A percentile compares a stretch with the other conserved stretches of the same genome.
phyloP scores from a whole-genome alignment of 1,140 invertebrate species.

The Aphis gossypii region DNA sequence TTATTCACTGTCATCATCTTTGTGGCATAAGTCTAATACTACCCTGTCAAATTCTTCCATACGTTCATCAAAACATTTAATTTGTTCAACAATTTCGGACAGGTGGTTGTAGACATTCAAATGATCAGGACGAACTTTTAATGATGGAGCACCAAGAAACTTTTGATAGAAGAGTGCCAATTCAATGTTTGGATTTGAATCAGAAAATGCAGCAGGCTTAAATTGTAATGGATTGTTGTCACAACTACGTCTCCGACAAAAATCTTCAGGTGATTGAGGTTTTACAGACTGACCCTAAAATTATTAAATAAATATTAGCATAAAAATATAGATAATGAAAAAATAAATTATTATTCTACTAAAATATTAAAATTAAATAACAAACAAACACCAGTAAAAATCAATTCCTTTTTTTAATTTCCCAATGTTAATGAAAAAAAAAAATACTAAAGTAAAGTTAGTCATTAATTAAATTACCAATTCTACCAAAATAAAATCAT shows the following conservation, averaged over 20 bases:
- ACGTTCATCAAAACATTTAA: constrained; percentile 49
- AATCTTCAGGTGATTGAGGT: constrained; percentile 48
- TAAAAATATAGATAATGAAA: neutral
- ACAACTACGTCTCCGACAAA: constrained; percentile 50
- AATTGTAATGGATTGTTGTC: constrained; percentile 51
- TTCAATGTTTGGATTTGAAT: constrained; percentile 53
- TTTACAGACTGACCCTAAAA: constrained; percentile 48
- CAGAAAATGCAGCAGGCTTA: constrained; percentile 49
- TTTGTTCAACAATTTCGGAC: constrained; percentile 53
- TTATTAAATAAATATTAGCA: constrained; percentile 22
- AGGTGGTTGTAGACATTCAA: constrained; percentile 38
- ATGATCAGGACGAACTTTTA: constrained; percentile 37
- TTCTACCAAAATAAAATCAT: constrained; percentile 80
- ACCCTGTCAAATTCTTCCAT: constrained; percentile 55
- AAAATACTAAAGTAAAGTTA: constrained; percentile 52
- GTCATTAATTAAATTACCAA: constrained; percentile 68
- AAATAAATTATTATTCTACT: neutral
- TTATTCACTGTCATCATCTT: constrained; percentile 55
- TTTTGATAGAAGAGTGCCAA: constrained; percentile 50
- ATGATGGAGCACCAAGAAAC: constrained; percentile 49
- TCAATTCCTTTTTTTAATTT: neutral
- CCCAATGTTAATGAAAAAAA: constrained; percentile 32
- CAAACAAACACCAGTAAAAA: constrained; percentile 31
- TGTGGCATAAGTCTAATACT: constrained; percentile 55
- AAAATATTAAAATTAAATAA: neutral